phyloP scores from a whole-genome alignment of 2,113 vertebrate species.

The Ceyx cyanopectus region DNA sequence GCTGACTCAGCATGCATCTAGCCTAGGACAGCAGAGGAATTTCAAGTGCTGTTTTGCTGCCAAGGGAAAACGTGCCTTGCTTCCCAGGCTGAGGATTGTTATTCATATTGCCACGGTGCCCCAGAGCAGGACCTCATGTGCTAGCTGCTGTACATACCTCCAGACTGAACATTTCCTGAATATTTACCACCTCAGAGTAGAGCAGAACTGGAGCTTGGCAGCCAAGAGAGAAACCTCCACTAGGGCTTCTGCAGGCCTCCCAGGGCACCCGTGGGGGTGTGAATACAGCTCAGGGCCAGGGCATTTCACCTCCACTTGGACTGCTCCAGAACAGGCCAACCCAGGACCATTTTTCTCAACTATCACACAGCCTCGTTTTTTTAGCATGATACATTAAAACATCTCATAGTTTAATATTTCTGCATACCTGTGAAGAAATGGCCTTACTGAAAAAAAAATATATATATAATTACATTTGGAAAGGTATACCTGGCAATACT shows the following conservation, averaged over 20 bases:
- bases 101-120: neutral
- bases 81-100: neutral
- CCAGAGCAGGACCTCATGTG: neutral
- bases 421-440: no score
- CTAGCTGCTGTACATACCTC: neutral
- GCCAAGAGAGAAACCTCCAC: neutral
- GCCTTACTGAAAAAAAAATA: neutral
- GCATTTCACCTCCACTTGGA: neutral
- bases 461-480: neutral
- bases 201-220: neutral
- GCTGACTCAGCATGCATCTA: constrained; percentile 15
- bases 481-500: neutral
- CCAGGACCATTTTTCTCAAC: neutral
- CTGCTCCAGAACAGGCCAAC: neutral
- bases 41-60: constrained; percentile 1
- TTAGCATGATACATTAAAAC: neutral
- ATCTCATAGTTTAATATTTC: neutral
- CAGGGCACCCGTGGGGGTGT: rapidly evolving
- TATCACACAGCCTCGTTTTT: neutral
- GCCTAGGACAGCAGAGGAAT: constrained; percentile 29
- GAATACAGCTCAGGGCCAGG: neutral
- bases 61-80: neutral
- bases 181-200: neutral
- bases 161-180: neutral
- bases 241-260: neutral